Conservation (phyloP, 2,888 invertebrate genomes). For the Drosophila meridiana region DNA sequence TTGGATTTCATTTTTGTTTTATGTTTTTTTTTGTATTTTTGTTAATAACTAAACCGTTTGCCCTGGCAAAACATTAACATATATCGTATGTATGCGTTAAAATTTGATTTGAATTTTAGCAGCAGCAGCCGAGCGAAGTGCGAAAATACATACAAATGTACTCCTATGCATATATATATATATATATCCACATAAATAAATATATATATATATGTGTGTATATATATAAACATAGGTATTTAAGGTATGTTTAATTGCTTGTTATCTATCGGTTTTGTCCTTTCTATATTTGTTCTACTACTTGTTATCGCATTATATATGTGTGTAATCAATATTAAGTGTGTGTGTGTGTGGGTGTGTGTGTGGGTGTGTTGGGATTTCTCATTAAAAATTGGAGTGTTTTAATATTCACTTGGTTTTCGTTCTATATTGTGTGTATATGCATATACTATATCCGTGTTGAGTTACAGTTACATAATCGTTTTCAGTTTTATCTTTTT, state of each 20-base stretch:
- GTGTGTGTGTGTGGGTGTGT: conserved; percentile 12
- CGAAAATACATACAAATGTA: conserved; percentile 48
- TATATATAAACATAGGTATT: conserved; percentile 16
- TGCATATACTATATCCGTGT: conserved; percentile 60
- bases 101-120: conserved; percentile 47
- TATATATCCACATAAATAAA: conserved; percentile 7
- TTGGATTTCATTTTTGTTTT: conserved; percentile 11
- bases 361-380: conserved; percentile 5
- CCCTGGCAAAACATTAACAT: conserved; percentile 47
- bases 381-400: conserved; percentile 61
- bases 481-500: conserved; percentile 34
- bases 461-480: conserved; percentile 68
- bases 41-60: conserved; percentile 51
- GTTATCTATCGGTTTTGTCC: conserved; percentile 30
- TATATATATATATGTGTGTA: conserved; percentile 15
- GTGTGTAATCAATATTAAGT: conserved; percentile 46
- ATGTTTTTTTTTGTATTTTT: conserved; percentile 18
- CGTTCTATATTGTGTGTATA: conserved; percentile 53
- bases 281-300: conserved; percentile 40
- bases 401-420: conserved; percentile 26
- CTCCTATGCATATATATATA: conserved; percentile 13
- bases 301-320: conserved; percentile 40
- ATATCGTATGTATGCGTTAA: conserved; percentile 48
- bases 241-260: conserved; percentile 35
- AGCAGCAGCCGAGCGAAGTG: conserved; percentile 61